Evolutionary conservation across 2,113 vertebrate genomes (phyloP), one percentile per base, ranked within the genome.

Genomic region (Ornithorhynchus anatinus): DNA sequence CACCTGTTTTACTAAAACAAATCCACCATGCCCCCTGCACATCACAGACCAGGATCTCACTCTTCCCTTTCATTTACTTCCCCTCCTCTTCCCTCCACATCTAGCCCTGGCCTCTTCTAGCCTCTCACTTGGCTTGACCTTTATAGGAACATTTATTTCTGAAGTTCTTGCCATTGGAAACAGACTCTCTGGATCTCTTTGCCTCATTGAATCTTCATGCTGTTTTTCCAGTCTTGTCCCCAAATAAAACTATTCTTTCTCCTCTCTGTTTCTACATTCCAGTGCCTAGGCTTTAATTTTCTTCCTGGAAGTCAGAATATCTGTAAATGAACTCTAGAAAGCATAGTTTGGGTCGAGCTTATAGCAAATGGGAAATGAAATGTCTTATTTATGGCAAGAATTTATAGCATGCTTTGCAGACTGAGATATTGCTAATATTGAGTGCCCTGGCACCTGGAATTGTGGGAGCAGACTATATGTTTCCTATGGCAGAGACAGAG

Each of bases 221-320:
- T 7, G 5, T 43, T n/a, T n/a, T 45, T 59, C 20, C 23, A 17
- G n/a, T 15, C 15, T 64, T 60, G 42, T 32, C 9, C 33, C 63
- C 35, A 7, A n/a, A n/a, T 7, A 5, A 35, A 53, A 14, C 0
- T n/a, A 33, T 69, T 16, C 1, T 16, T 56, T 10, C 31, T 8
- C 3, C 36, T 8, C 22, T 31, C 27, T 45, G 5, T 65, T 63
- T 59, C 50, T 31, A 33, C 58, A 59, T 54, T 48, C n/a, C 31
- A n/a, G 16, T 23, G 22, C 35, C 57, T 69, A 17, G 56, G 62
- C 27, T 57, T 64, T 52, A 20, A 36, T n/a, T 42, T 23, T n/a
- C 69, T 59, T 72, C 23, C 59, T 66, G 39, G 22, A 56, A 51
- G 33, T 63, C 44, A 52, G 23, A 20, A 63, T 57, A 37, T 70